Evolutionary conservation across 53 echinoderm and acorn worm species (phyloP).

Genomic region (Astropecten irregularis): DNA sequence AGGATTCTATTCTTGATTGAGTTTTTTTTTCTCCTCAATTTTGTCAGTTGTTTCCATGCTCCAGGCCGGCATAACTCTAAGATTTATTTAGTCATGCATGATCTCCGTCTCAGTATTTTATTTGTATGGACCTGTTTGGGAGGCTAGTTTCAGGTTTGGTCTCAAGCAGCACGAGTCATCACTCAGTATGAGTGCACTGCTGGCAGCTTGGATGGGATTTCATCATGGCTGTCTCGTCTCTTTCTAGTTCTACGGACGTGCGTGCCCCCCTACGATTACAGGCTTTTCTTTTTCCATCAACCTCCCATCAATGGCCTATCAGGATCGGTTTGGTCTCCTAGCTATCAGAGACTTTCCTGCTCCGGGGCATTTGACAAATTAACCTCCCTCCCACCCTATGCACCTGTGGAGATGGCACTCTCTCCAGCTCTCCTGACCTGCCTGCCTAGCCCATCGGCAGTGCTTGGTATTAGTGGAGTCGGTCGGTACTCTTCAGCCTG

Average conservation of each 20-base stretch:
- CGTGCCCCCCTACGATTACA: neutral
- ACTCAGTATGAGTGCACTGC: too few relatives aligned
- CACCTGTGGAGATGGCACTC: conserved; percentile 27
- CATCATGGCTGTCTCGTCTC: neutral
- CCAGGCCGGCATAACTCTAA: too few relatives aligned
- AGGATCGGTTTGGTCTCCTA: neutral
- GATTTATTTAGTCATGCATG: too few relatives aligned
- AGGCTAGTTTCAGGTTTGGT: too few relatives aligned
- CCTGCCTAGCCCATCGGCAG: neutral
- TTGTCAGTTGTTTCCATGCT: too few relatives aligned
- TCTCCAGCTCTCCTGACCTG: neutral
- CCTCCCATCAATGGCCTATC: conserved; percentile 1
- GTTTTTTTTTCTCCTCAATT: too few relatives aligned
- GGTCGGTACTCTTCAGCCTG: neutral
- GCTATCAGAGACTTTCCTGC: neutral
- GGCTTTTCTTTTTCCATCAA: neutral
- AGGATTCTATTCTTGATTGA: too few relatives aligned
- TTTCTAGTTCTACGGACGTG: neutral
- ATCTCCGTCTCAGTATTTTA: too few relatives aligned
- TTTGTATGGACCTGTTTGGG: too few relatives aligned
- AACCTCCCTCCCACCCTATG: conserved; percentile 41
- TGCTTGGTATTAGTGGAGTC: too few relatives aligned
- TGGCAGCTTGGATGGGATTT: too few relatives aligned
- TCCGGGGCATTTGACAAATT: conserved; percentile 40
- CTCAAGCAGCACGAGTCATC: too few relatives aligned